Conservation (phyloP, 2,797 vertebrate genomes). For the Pelodytes ibericus region DNA sequence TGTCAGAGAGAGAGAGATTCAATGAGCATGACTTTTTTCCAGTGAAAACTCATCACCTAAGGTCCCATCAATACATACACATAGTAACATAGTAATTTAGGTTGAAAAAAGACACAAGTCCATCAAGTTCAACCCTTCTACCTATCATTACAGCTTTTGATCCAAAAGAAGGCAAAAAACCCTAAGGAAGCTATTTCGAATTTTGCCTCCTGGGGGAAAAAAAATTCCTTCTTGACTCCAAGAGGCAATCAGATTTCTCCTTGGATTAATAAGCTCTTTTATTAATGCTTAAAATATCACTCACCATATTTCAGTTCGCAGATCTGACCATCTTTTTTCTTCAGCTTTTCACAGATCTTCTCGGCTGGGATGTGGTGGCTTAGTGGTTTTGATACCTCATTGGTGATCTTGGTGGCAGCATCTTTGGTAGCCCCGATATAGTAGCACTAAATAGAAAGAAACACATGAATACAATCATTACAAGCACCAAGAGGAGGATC, state of each 20-base stretch:
- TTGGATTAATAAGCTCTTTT: too few relatives aligned
- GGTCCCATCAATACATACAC: too few relatives aligned
- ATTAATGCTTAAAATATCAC: too few relatives aligned
- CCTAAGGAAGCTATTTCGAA: too few relatives aligned
- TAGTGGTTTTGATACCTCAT: slow-evolving; percentile 92
- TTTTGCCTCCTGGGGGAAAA: too few relatives aligned
- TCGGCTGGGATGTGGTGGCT: slow-evolving; percentile 90
- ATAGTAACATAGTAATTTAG: too few relatives aligned
- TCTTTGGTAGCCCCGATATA: slow-evolving; percentile 94
- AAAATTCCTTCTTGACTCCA: too few relatives aligned
- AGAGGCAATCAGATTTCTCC: too few relatives aligned
- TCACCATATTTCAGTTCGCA: slow-evolving; percentile 95
- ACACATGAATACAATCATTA: slow-evolving; percentile 34
- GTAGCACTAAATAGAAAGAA: slow-evolving; percentile 82
- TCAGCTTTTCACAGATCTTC: slow-evolving; percentile 95
- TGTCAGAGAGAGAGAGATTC: slow-evolving; percentile 60
- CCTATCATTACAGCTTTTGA: too few relatives aligned
- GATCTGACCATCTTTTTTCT: slow-evolving; percentile 96
- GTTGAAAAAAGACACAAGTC: too few relatives aligned
- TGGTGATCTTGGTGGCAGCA: slow-evolving; percentile 95
- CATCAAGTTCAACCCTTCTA: too few relatives aligned
- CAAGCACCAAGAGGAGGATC: background rate
- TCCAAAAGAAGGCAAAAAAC: too few relatives aligned
- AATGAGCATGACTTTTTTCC: background rate
- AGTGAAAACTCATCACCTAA: background rate